Evolutionary conservation across 2,797 vertebrate species (phyloP).

Genomic region (Dendrocincla tyrannina): DNA sequence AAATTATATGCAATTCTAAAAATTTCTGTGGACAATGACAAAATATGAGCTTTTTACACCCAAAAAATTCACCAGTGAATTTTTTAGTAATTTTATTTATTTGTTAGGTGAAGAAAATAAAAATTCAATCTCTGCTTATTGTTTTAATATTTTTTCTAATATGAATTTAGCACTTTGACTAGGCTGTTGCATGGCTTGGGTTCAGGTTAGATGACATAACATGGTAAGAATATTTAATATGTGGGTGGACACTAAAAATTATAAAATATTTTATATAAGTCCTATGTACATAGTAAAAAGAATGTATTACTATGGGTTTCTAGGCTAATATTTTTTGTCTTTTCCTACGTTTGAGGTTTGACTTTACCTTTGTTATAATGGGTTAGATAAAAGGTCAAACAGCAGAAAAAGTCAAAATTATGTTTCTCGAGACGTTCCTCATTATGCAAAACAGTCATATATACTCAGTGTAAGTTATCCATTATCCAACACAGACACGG

Average conservation of each 20-base stretch:
- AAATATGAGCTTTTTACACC: not conserved
- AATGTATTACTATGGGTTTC: not conserved
- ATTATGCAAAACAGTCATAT: slow-evolving; percentile 21
- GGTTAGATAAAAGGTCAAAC: slow-evolving; percentile 7
- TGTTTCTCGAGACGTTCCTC: not conserved
- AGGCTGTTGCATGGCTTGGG: not conserved
- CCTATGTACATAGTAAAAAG: not conserved
- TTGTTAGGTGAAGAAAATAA: not conserved
- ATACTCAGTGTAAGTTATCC: not conserved
- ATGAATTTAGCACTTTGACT: not conserved
- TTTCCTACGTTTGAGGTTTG: not conserved
- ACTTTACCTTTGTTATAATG: not conserved
- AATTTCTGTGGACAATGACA: not conserved
- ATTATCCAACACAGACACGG: not conserved
- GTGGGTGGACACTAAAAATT: not conserved
- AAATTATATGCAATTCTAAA: not conserved
- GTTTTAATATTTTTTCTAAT: not conserved
- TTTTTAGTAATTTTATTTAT: not conserved
- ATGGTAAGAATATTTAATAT: not conserved
- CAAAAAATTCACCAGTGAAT: not conserved
- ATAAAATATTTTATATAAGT: not conserved
- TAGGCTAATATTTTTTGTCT: not conserved
- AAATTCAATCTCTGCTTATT: not conserved
- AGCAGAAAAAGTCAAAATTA: slow-evolving; percentile 5
- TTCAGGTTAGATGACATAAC: not conserved